Percentiles rank a stretch among this genome's conserved stretches.
phyloP scores from a whole-genome alignment of 2,113 vertebrate genomes.

The Ardeotis arabs region DNA sequence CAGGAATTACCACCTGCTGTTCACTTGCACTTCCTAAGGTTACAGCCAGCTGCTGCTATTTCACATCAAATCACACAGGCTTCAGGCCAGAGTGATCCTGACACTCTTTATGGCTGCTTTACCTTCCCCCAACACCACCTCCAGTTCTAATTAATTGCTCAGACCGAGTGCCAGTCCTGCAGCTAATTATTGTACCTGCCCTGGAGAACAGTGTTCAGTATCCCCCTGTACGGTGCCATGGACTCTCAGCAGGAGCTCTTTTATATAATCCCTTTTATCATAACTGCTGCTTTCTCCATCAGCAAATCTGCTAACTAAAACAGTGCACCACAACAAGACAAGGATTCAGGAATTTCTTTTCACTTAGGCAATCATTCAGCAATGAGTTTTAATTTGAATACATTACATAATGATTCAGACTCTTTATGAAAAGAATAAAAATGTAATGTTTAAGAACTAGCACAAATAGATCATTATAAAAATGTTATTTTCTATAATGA shows the following conservation, averaged over 20 bases:
- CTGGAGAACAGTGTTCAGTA: constrained; percentile 31
- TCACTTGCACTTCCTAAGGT: constrained; percentile 66
- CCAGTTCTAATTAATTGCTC: constrained; percentile 61
- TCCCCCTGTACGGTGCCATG: background rate
- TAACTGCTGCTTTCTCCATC: constrained; percentile 52
- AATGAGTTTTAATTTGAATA: background rate
- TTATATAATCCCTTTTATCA: constrained; percentile 41
- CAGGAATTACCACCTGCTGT: constrained; percentile 70
- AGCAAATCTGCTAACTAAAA: constrained; percentile 26
- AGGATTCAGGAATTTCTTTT: background rate
- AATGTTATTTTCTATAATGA: background rate
- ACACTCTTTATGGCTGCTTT: constrained; percentile 49
- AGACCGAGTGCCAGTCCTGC: constrained; percentile 3
- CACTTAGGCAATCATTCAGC: background rate
- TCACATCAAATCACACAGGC: constrained; percentile 49
- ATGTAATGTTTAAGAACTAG: background rate
- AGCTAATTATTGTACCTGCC: constrained; percentile 61
- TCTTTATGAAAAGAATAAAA: background rate
- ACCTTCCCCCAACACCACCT: constrained; percentile 13
- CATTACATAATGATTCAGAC: background rate
- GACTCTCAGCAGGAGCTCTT: constrained; percentile 8
- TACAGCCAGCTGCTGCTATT: constrained; percentile 67
- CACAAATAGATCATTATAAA: background rate
- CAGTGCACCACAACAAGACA: background rate
- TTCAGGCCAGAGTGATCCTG: constrained; percentile 42